Conservation (phyloP, 1,140 invertebrate genomes). For the Eubasilissa regina region DNA sequence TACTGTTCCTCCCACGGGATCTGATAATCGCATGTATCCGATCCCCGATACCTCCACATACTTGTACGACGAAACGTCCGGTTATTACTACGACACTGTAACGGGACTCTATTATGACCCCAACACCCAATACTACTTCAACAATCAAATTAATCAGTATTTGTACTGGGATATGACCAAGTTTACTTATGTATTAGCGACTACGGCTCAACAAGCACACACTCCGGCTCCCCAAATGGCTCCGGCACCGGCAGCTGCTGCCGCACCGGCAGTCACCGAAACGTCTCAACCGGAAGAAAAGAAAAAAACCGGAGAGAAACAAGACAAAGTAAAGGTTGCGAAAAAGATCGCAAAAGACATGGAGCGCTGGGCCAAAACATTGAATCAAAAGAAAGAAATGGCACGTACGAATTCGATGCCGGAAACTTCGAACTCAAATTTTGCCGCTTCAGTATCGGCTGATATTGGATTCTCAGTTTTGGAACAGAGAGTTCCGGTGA, state of each 20-base stretch:
- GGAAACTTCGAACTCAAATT: slow-evolving; percentile 67
- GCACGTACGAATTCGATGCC: slow-evolving; percentile 78
- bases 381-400: slow-evolving; percentile 97
- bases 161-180: slow-evolving; percentile 94
- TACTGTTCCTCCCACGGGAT: slow-evolving; percentile 70
- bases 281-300: slow-evolving; percentile 65
- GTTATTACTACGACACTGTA: slow-evolving; percentile 95
- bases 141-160: slow-evolving; percentile 91
- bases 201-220: slow-evolving; percentile 71
- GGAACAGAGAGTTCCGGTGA: slow-evolving; percentile 73
- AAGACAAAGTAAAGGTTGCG: slow-evolving; percentile 96
- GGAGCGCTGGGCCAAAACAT: slow-evolving; percentile 96
- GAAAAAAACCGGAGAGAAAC: slow-evolving; percentile 77
- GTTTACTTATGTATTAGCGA: slow-evolving; percentile 85
- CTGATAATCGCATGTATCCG: slow-evolving; percentile 67
- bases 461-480: slow-evolving; percentile 93
- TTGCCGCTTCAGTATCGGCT: slow-evolving; percentile 80
- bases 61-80: slow-evolving; percentile 95
- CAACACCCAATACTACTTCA: slow-evolving; percentile 94
- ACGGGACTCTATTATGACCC: slow-evolving; percentile 97
- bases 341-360: slow-evolving; percentile 98
- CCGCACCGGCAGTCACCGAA: slow-evolving; percentile 57
- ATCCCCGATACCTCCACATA: slow-evolving; percentile 92
- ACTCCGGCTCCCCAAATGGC: slow-evolving; percentile 57
- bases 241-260: slow-evolving; percentile 63